phyloP scores from a whole-genome alignment of 1,140 invertebrate genomes.

The Mycetomoellerius zeteki region DNA sequence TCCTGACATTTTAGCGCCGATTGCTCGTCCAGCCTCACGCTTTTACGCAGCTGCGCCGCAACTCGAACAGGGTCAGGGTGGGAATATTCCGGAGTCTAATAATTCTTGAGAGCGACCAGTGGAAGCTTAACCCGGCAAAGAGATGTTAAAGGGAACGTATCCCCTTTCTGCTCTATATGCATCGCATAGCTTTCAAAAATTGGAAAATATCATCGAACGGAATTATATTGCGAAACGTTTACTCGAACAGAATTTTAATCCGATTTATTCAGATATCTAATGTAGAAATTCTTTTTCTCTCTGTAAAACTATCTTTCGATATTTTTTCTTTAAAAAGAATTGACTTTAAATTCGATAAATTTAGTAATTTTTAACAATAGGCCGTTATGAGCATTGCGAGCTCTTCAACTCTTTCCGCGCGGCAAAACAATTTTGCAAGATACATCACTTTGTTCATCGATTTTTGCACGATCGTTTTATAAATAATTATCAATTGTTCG shows the following conservation, averaged over 20 bases:
- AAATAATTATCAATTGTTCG: slow-evolving; percentile 26
- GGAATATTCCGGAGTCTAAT: slow-evolving; percentile 47
- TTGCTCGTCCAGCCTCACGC: slow-evolving; percentile 34
- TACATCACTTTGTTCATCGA: background rate
- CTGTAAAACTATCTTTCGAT: background rate
- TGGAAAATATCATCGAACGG: background rate
- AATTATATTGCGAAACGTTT: background rate
- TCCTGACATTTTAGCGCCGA: slow-evolving; percentile 42
- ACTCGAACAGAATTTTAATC: slow-evolving; percentile 22
- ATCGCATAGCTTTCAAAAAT: background rate
- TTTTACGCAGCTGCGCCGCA: slow-evolving; percentile 49
- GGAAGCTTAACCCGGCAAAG: slow-evolving; percentile 5
- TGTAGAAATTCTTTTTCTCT: slow-evolving; percentile 13
- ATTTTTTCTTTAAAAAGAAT: background rate
- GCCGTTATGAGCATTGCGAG: background rate
- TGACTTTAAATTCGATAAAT: background rate
- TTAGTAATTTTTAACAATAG: background rate
- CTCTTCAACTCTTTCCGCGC: background rate
- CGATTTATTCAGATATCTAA: slow-evolving; percentile 14
- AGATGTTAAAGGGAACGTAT: slow-evolving; percentile 32
- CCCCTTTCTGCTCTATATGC: background rate
- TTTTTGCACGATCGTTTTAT: slow-evolving; percentile 1
- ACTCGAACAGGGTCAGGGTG: slow-evolving; percentile 36
- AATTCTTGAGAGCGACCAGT: slow-evolving; percentile 20
- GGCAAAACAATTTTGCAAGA: background rate